phyloP scores from a whole-genome alignment of 2,888 invertebrate species.

The Tetranychus truncatus region DNA sequence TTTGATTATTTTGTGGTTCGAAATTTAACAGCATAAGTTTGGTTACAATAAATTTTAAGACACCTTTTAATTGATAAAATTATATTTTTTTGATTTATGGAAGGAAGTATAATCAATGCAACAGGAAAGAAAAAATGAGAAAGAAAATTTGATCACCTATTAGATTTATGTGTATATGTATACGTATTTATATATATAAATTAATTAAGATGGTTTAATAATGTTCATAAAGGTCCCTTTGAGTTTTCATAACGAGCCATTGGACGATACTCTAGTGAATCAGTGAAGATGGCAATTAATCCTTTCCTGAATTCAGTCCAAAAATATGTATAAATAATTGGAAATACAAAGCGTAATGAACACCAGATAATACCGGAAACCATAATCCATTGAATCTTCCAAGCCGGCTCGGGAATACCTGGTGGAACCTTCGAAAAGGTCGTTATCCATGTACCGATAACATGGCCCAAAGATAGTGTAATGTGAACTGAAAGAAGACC shows the following conservation, averaged over 20 bases:
- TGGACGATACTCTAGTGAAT: background rate
- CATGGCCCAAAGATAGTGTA: background rate
- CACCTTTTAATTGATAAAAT: too few species aligned
- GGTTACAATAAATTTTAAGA: too few species aligned
- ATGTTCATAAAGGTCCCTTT: background rate
- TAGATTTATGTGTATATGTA: too few species aligned
- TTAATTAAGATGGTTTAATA: too few species aligned
- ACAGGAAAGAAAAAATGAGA: too few species aligned
- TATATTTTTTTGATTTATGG: too few species aligned
- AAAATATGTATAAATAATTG: background rate
- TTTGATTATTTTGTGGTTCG: too few species aligned
- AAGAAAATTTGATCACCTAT: too few species aligned
- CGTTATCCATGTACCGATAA: background rate
- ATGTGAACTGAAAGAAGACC: background rate
- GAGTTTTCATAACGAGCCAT: background rate
- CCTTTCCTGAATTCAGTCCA: slow-evolving; percentile 8
- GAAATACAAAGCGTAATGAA: background rate
- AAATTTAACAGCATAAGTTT: too few species aligned
- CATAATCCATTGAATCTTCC: slow-evolving; percentile 6
- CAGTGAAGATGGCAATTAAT: background rate
- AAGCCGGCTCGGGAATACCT: background rate
- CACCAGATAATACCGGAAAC: background rate
- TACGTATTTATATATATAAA: too few species aligned
- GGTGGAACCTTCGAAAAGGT: background rate
- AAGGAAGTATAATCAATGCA: too few species aligned